phyloP scores from a whole-genome alignment of 2,797 vertebrate species.

The Artibeus jamaicensis region DNA sequence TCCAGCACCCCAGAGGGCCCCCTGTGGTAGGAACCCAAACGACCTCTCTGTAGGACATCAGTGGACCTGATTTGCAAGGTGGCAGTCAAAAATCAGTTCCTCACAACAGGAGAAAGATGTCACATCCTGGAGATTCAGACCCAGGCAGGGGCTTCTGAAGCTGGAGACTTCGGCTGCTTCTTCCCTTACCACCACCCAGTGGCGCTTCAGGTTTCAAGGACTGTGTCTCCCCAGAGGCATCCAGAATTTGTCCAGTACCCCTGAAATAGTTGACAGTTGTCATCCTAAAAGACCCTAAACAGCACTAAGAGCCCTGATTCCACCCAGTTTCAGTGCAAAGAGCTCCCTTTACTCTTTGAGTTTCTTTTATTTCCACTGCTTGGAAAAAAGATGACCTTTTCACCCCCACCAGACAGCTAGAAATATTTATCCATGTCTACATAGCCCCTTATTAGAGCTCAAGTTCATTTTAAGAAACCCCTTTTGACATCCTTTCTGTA shows the following conservation, averaged over 20 bases:
- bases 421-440: neutral
- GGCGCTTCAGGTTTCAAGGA: neutral
- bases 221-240: neutral
- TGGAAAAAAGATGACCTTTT: neutral
- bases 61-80: neutral
- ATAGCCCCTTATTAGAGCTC: neutral
- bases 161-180: neutral
- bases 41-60: neutral
- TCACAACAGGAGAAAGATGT: neutral
- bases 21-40: neutral
- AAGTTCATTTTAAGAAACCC: neutral
- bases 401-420: no score
- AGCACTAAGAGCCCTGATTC: neutral
- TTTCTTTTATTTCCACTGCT: neutral
- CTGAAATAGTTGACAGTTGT: neutral
- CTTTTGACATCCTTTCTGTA: neutral
- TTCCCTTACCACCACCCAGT: neutral
- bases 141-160: neutral
- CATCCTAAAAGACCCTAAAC: neutral
- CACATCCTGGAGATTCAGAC: neutral
- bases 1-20: rapidly evolving
- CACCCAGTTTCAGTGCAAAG: neutral
- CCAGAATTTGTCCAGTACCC: neutral
- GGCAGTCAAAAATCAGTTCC: neutral
- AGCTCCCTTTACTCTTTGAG: neutral